Conservation (phyloP, 2,797 vertebrate species). For the Ibycter americanus region DNA sequence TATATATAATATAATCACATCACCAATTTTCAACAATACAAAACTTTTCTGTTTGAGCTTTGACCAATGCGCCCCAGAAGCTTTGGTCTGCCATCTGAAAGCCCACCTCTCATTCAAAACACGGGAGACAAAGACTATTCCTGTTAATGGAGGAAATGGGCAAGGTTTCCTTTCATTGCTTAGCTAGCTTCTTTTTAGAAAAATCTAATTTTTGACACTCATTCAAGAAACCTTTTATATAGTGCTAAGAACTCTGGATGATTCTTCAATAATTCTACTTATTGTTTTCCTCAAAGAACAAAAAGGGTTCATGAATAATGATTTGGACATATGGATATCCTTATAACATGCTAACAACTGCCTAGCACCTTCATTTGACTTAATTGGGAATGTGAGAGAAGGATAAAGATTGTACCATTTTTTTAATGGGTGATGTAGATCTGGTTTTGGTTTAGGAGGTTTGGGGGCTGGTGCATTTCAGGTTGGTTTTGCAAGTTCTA, state of each 20-base stretch:
- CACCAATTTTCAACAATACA: neutral
- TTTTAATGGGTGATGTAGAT: neutral
- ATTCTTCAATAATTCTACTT: neutral
- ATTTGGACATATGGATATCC: neutral
- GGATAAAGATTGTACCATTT: neutral
- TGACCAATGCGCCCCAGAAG: neutral
- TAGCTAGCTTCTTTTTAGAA: neutral
- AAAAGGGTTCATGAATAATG: neutral
- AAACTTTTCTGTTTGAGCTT: neutral
- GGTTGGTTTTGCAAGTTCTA: neutral
- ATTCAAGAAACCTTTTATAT: constrained; percentile 5
- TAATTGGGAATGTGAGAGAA: neutral
- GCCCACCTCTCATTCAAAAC: neutral
- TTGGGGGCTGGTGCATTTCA: neutral
- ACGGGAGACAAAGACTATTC: neutral
- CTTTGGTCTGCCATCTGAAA: neutral
- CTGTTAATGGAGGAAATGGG: constrained; percentile 23
- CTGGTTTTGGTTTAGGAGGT: neutral
- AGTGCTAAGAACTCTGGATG: neutral
- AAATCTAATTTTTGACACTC: neutral
- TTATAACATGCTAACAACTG: neutral
- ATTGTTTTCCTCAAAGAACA: neutral
- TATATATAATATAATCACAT: neutral
- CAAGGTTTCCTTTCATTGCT: constrained; percentile 9
- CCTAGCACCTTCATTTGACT: neutral